These are phyloP conservation scores for Pristionchus exspectatus DNA, from an alignment of 2,888 invertebrate species.

Conservation along the genomic window DNA sequence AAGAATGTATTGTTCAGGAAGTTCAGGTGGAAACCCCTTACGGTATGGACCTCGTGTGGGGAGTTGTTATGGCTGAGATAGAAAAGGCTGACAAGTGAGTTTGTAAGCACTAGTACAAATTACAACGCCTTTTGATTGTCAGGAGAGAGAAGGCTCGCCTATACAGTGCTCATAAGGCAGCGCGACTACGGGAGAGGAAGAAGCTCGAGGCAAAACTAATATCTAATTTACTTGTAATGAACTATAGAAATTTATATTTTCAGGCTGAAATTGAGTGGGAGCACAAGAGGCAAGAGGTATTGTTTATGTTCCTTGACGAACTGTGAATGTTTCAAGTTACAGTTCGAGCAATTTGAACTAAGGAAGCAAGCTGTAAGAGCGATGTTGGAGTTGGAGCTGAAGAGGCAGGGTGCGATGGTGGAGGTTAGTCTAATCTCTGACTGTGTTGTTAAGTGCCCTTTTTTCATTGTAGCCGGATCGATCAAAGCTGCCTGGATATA, in stretches of 20 bases:
- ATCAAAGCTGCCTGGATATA: no score
- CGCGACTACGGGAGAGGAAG: background rate
- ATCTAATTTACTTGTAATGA: background rate
- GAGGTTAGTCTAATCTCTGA: no score
- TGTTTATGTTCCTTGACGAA: background rate
- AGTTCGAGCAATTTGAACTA: background rate
- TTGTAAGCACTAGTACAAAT: background rate
- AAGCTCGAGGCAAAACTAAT: background rate
- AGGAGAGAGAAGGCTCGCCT: slow-evolving; percentile 14
- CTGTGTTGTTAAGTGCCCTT: no score
- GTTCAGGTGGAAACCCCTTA: background rate
- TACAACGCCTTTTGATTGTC: background rate
- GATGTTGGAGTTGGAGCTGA: background rate
- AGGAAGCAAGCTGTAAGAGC: background rate
- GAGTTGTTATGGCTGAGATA: background rate
- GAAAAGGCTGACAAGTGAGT: slow-evolving; percentile 22
- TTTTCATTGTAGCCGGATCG: no score
- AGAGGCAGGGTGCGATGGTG: no score
- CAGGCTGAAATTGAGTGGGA: background rate
- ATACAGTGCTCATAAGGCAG: slow-evolving; percentile 8
- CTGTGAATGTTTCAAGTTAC: background rate
- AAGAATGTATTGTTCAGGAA: background rate
- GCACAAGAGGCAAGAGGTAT: background rate
- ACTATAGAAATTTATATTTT: background rate
- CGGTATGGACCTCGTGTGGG: slow-evolving; percentile 46